Percentiles rank a stretch among this genome's conserved stretches.
phyloP scores from a whole-genome alignment of 2,888 invertebrate species.

The Heteromyza rotundicornis region DNA sequence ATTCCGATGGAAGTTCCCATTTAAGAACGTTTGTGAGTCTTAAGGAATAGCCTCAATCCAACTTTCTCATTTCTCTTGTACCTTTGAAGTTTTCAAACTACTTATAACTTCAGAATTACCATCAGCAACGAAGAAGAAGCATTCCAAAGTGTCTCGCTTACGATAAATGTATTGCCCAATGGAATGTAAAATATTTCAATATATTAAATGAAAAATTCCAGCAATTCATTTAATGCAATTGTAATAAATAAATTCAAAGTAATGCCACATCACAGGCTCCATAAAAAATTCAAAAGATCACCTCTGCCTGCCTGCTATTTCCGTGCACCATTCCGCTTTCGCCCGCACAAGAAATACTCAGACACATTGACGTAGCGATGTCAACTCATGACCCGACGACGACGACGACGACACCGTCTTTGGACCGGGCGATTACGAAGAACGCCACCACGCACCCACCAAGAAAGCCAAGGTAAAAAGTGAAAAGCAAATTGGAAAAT shows the following conservation, averaged over 20 bases:
- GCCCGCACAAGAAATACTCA: background rate
- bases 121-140: too few relatives aligned
- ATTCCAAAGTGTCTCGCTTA: too few relatives aligned
- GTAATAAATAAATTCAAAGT: background rate
- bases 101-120: too few relatives aligned
- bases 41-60: too few relatives aligned
- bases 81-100: too few relatives aligned
- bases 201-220: background rate
- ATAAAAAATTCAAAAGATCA: background rate
- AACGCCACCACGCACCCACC: background rate
- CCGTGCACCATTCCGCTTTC: too few relatives aligned
- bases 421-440: background rate
- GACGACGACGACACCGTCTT: background rate
- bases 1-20: too few relatives aligned
- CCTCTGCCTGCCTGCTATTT: background rate
- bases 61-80: too few relatives aligned
- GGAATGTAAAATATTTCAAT: background rate
- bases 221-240: constrained; percentile 1
- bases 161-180: background rate
- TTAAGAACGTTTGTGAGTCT: too few relatives aligned
- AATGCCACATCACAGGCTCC: background rate
- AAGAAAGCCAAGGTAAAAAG: constrained; percentile 5
- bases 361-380: background rate
- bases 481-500: constrained; percentile 24
- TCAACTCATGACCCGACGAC: background rate